These are phyloP conservation scores for Oceanodroma leucorhoa DNA, from an alignment of 2,797 vertebrate species.

Conservation along the genomic window DNA sequence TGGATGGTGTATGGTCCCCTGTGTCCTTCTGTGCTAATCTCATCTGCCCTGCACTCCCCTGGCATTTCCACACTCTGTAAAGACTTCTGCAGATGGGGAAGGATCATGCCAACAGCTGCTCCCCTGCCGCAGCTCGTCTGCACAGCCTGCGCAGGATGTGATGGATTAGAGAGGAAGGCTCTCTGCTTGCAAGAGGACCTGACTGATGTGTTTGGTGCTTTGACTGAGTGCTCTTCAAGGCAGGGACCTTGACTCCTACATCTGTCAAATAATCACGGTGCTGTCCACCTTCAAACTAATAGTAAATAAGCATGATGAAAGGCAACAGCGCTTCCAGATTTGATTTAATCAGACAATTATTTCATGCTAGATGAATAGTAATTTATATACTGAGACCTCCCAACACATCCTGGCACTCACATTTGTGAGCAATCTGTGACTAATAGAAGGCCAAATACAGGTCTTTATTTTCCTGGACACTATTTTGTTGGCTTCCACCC, in stretches of 20 bases:
- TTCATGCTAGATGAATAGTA: slow-evolving; percentile 19
- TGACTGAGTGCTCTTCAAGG: not conserved
- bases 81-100: not conserved
- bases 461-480: not conserved
- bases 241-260: not conserved
- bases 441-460: slow-evolving; percentile 16
- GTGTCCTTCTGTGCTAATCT: not conserved
- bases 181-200: not conserved
- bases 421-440: slow-evolving; percentile 37
- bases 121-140: not conserved
- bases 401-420: slow-evolving; percentile 11
- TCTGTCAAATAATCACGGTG: not conserved
- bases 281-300: not conserved
- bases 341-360: slow-evolving; percentile 35
- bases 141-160: not conserved
- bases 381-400: slow-evolving; percentile 38
- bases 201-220: not conserved
- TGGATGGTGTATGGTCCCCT: not conserved
- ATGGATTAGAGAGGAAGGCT: not conserved
- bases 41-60: not conserved
- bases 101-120: not conserved
- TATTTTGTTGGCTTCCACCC: slow-evolving; percentile 10
- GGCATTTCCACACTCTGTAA: not conserved
- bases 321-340: not conserved
- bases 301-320: slow-evolving; percentile 22